Evolutionary conservation across 1,140 invertebrate species (phyloP), one percentile per base, ranked within the genome.

Genomic region (Bombus turneri): DNA sequence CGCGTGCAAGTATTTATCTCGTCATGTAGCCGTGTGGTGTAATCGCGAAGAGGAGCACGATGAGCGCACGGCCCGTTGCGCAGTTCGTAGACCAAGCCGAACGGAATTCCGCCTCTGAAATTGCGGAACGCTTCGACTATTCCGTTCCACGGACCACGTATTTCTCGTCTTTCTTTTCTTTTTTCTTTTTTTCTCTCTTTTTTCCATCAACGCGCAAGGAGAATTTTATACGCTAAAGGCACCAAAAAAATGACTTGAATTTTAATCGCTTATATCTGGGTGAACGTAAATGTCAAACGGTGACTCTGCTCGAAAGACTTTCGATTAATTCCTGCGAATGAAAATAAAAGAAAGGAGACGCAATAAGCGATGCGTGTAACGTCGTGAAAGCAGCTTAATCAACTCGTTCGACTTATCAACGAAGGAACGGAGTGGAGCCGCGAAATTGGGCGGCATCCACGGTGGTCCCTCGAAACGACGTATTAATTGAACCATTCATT

Each of bases 61-160:
- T 57, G 72, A 57, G 78, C 59, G 41, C 64, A 62, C 81, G 85
- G 84, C 71, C 41, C 47, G 88, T 87, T 82, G 85, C 88, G 85
- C 73, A 57, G 68, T 84, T 90, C 81, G 78, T 74, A 80, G 59
- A 85, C 78, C 81, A 90, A 90, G 88, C 83, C 66, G 86, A 90
- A 89, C 86, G 88, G 87, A 90, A 90, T 90, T 90, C 81, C 88
- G 79, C 53, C 57, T 80, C 39, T 71, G 79, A 66, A 87, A 86
- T 90, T 72, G 53, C 66, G 76, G 53, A 88, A 81, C 34, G 77
- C 79, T 47, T 78, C 83, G 87, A 59, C 47, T 75, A 62, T 82
- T 85, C 66, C 62, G 37, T 69, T 43, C 62, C 37, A n/a, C 53
- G 71, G n/a, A n/a, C 8, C 59, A 22, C 43, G 47, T 62, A 66